Conservation (phyloP, 2,888 invertebrate species). For the Tricholauxania praeusta region DNA sequence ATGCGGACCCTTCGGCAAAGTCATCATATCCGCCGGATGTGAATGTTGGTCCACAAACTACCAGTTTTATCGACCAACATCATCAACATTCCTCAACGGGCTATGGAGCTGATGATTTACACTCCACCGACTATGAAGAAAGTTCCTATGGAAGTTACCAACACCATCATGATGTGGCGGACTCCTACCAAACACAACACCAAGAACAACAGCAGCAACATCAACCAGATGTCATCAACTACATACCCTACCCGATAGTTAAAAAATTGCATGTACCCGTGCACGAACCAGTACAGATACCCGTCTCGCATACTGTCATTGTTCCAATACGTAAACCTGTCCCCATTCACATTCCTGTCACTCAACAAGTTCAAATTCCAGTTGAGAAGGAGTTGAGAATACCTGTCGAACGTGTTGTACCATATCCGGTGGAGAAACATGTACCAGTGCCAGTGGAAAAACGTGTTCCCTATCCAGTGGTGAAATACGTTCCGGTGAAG, state of each 20-base stretch:
- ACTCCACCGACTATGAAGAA: conserved; percentile 35
- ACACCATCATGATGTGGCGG: not conserved
- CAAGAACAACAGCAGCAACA: conserved; percentile 56
- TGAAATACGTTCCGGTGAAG: conserved; percentile 81
- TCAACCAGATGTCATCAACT: conserved; percentile 72
- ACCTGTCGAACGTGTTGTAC: conserved; percentile 74
- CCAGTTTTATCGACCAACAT: conserved; percentile 30
- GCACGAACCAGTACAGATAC: conserved; percentile 78
- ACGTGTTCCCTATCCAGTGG: conserved; percentile 77
- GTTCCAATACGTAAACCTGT: conserved; percentile 82
- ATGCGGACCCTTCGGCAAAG: conserved; percentile 24
- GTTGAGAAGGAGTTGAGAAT: conserved; percentile 76
- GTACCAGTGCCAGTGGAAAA: conserved; percentile 82
- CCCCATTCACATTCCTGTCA: conserved; percentile 81
- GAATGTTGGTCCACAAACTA: conserved; percentile 34
- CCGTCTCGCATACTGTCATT: conserved; percentile 81
- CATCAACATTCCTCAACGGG: conserved; percentile 13
- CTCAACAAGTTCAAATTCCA: conserved; percentile 79
- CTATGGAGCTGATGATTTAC: conserved; percentile 33
- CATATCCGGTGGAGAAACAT: conserved; percentile 79
- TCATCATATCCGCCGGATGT: conserved; percentile 41
- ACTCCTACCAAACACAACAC: conserved; percentile 8
- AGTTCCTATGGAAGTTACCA: conserved; percentile 1
- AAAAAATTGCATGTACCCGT: conserved; percentile 81
- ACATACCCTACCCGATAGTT: conserved; percentile 75